Evolutionary conservation across 2,113 vertebrate species (phyloP).

Genomic region (Caracal caracal): DNA sequence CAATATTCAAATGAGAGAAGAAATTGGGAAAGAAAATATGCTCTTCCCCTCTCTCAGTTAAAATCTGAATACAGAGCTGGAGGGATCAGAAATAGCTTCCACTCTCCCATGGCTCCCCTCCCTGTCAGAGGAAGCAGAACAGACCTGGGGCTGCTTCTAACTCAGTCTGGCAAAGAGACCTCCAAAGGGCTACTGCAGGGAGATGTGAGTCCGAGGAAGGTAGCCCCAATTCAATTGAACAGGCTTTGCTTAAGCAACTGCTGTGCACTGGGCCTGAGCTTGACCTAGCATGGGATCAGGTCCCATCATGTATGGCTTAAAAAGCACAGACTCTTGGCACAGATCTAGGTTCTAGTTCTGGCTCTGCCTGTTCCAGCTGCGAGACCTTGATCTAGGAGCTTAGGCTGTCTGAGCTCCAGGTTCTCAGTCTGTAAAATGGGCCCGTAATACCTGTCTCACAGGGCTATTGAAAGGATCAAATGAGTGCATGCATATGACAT

Average conservation of each 20-base stretch:
- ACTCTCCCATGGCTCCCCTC: background rate
- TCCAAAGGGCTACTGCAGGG: background rate
- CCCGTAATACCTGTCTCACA: background rate
- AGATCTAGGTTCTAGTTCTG: background rate
- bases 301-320: background rate
- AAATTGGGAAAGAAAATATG: background rate
- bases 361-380: background rate
- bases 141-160: background rate
- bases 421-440: background rate
- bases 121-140: background rate
- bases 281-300: fast-evolving
- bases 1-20: slow-evolving; percentile 52
- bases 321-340: background rate
- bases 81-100: background rate
- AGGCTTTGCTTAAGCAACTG: background rate
- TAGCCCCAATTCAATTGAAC: background rate
- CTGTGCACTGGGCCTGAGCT: background rate
- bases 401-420: background rate
- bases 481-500: background rate
- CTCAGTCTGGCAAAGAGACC: background rate
- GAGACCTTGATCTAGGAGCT: background rate
- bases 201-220: fast-evolving
- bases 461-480: background rate
- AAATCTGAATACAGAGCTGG: slow-evolving; percentile 2
- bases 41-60: background rate